A percentile compares a stretch with the other conserved stretches of the same genome.
These are phyloP conservation scores for Dufourea novaeangliae DNA, from an alignment of 1,140 invertebrate genomes.

Conservation along the genomic window DNA sequence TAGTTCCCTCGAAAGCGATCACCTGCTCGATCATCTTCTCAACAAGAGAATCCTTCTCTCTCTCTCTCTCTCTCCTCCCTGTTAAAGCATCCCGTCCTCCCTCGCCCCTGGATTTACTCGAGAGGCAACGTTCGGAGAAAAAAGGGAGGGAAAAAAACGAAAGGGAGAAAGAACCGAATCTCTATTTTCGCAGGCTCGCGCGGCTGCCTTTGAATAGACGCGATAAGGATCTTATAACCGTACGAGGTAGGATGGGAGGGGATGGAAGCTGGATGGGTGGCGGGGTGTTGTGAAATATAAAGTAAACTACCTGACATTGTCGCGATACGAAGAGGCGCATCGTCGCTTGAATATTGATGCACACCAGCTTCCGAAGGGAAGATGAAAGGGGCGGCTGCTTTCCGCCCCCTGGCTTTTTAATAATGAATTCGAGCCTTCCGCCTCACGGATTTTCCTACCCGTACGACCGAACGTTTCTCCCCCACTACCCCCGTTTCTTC, in stretches of 20 bases:
- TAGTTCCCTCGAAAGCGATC: no score
- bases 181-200: slow-evolving; percentile 66
- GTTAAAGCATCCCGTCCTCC: neutral
- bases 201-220: slow-evolving; percentile 61
- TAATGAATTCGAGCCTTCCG: slow-evolving; percentile 44
- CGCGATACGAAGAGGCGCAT: slow-evolving; percentile 60
- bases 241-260: neutral
- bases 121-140: slow-evolving; percentile 6
- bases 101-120: slow-evolving; percentile 29
- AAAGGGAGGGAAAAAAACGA: slow-evolving; percentile 16
- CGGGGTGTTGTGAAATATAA: slow-evolving; percentile 71
- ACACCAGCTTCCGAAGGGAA: slow-evolving; percentile 43
- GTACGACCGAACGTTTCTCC: neutral
- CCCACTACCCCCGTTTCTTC: neutral
- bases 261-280: slow-evolving; percentile 66
- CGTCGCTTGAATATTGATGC: slow-evolving; percentile 69
- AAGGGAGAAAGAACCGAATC: slow-evolving; percentile 51
- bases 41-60: no score
- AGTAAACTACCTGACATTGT: slow-evolving; percentile 70
- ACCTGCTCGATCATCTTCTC: no score
- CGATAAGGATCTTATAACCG: slow-evolving; percentile 71
- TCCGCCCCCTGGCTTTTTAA: slow-evolving; percentile 34
- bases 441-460: slow-evolving; percentile 30
- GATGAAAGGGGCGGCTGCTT: slow-evolving; percentile 44
- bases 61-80: no score